These are phyloP conservation scores for Sarcophilus harrisii DNA, from an alignment of 2,797 vertebrate genomes.

Conservation along the genomic window DNA sequence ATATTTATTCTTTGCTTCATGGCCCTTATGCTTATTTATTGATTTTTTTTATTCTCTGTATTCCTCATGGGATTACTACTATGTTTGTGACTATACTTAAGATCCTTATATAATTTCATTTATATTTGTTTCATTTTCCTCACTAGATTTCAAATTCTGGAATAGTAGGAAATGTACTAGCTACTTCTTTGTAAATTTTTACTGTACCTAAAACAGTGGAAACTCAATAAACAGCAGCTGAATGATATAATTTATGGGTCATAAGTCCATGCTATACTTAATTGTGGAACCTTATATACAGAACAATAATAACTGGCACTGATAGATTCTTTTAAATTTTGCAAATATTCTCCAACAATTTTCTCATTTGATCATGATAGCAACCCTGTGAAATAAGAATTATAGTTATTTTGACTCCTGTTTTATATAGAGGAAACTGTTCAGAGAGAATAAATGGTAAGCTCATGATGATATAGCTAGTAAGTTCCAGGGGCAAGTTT, in stretches of 20 bases:
- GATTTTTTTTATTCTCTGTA: not conserved
- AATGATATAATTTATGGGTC: not conserved
- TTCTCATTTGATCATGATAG: not conserved
- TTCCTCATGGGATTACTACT: not conserved
- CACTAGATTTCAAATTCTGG: not conserved
- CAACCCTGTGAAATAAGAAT: not conserved
- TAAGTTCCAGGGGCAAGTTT: not conserved
- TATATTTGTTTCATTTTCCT: not conserved
- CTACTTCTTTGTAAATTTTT: not conserved
- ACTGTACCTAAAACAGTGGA: not conserved
- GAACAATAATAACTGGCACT: not conserved
- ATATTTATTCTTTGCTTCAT: not conserved
- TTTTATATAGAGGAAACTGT: not conserved
- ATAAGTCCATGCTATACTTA: not conserved
- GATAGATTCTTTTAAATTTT: not conserved
- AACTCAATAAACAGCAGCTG: not conserved
- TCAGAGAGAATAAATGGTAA: not conserved
- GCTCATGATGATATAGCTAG: not conserved
- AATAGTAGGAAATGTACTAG: not conserved
- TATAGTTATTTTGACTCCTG: not conserved
- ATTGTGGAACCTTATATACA: not conserved
- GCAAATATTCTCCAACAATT: not conserved
- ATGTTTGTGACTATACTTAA: not conserved
- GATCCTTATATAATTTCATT: not conserved
- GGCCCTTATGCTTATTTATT: not conserved